Conservation (phyloP, 2,888 invertebrate species). For the Sclerodermus sp. region DNA sequence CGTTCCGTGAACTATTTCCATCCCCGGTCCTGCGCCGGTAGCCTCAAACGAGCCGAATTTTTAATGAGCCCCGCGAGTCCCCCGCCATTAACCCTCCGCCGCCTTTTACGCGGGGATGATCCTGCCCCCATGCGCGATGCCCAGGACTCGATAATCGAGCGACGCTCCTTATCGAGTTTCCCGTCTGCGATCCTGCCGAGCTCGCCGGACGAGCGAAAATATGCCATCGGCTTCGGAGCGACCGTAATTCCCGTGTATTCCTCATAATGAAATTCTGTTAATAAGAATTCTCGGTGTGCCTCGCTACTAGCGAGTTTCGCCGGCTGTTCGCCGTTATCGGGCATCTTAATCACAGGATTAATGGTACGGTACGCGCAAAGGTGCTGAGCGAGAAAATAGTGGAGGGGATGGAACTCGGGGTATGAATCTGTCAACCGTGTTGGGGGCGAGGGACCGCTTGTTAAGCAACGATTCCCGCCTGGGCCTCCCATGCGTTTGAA, state of each 20-base stretch:
- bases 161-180: too few relatives aligned
- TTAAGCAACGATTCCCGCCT: slow-evolving; percentile 20
- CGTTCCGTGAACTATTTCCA: slow-evolving; percentile 49
- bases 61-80: too few relatives aligned
- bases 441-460: slow-evolving; percentile 18
- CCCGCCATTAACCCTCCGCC: too few relatives aligned
- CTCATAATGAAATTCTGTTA: background rate
- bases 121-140: too few relatives aligned
- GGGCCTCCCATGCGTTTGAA: slow-evolving; percentile 16
- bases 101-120: too few relatives aligned
- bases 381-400: slow-evolving; percentile 19
- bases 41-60: too few relatives aligned
- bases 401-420: slow-evolving; percentile 14
- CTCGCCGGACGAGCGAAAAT: too few relatives aligned
- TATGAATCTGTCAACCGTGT: slow-evolving; percentile 20
- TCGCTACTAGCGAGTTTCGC: background rate
- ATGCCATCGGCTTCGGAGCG: too few relatives aligned
- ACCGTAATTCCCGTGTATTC: too few relatives aligned
- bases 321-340: slow-evolving; percentile 29
- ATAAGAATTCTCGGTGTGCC: background rate
- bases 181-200: too few relatives aligned
- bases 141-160: too few relatives aligned
- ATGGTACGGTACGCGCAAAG: slow-evolving; percentile 35
- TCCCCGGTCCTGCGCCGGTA: background rate
- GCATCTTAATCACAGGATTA: slow-evolving; percentile 43